phyloP scores from a whole-genome alignment of 1,140 invertebrate genomes.

The Drosophila virilis region DNA sequence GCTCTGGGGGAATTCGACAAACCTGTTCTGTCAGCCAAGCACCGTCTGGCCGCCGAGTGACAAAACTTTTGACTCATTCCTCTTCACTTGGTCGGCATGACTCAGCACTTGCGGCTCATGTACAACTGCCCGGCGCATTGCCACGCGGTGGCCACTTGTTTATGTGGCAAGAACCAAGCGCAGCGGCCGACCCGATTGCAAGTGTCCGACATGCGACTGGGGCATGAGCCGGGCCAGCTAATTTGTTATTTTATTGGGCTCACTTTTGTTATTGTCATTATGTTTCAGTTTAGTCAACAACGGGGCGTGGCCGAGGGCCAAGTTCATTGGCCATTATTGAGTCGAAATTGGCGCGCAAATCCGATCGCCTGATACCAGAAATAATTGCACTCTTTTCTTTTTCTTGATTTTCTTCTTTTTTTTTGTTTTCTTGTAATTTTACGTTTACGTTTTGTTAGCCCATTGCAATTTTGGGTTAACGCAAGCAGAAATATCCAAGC shows the following conservation, averaged over 20 bases:
- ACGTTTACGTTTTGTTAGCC: background rate
- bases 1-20: slow-evolving; percentile 68
- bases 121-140: slow-evolving; percentile 15
- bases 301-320: slow-evolving; percentile 9
- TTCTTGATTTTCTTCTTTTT: slow-evolving; percentile 6
- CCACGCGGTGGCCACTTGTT: slow-evolving; percentile 38
- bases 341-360: slow-evolving; percentile 71
- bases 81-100: slow-evolving; percentile 16
- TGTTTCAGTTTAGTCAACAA: background rate
- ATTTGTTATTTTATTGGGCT: background rate
- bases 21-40: slow-evolving; percentile 50
- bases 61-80: slow-evolving; percentile 35
- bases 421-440: slow-evolving; percentile 18
- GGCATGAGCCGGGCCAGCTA: slow-evolving; percentile 30
- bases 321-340: slow-evolving; percentile 70
- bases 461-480: slow-evolving; percentile 13
- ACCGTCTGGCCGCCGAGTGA: background rate
- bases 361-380: slow-evolving; percentile 26
- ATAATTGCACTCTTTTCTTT: background rate
- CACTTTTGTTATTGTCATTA: slow-evolving; percentile 7
- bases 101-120: slow-evolving; percentile 28
- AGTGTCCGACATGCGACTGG: slow-evolving; percentile 17
- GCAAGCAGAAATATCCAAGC: slow-evolving; percentile 42
- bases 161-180: slow-evolving; percentile 22
- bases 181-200: no score